Conservation (phyloP, 2,797 vertebrate species). For the Lindbergichthys nudifrons region DNA sequence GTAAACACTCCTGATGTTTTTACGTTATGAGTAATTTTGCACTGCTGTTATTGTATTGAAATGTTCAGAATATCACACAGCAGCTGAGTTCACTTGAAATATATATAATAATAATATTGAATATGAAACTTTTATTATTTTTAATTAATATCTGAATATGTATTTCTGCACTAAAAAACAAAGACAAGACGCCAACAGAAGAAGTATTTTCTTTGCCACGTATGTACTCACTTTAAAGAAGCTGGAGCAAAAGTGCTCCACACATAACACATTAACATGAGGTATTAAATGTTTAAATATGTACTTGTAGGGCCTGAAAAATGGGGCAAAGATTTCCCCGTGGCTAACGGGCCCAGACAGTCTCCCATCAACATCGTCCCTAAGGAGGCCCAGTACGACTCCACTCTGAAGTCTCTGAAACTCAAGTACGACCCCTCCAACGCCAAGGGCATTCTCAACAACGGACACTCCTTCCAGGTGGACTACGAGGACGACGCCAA, state of each 20-base stretch:
- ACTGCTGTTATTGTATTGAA: not conserved
- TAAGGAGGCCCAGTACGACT: constrained; percentile 86
- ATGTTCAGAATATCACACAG: not conserved
- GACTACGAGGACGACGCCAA: constrained; percentile 90
- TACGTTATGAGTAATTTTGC: not conserved
- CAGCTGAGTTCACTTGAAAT: not conserved
- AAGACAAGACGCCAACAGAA: not conserved
- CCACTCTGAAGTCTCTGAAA: constrained; percentile 86
- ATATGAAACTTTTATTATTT: not conserved
- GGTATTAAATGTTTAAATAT: not conserved
- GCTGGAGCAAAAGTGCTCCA: not conserved
- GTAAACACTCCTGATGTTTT: no score
- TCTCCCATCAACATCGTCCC: constrained; percentile 94
- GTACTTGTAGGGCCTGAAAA: constrained; percentile 86
- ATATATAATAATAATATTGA: no score
- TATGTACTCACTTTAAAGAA: not conserved
- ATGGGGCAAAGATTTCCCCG: constrained; percentile 88
- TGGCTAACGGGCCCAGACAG: constrained; percentile 91
- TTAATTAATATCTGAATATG: not conserved
- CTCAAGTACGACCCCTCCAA: constrained; percentile 88
- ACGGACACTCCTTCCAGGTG: constrained; percentile 93
- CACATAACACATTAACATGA: not conserved
- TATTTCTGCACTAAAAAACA: not conserved
- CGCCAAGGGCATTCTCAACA: constrained; percentile 91
- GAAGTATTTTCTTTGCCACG: not conserved